Evolutionary conservation across 2,113 vertebrate species (phyloP), one percentile per base, ranked within the genome.

Genomic region (Lepus europaeus): DNA sequence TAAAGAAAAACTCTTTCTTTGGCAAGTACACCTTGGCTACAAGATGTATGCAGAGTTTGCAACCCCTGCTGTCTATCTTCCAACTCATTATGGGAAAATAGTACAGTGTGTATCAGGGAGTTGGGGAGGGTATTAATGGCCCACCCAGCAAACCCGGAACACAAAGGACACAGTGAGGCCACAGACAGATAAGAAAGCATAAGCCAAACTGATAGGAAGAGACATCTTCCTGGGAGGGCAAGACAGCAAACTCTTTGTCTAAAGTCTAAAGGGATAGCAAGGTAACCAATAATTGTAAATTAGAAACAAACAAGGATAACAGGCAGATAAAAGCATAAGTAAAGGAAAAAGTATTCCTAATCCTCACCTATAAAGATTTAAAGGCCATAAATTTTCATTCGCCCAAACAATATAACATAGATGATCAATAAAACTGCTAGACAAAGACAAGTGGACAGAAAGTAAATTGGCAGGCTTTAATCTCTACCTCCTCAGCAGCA

Each of bases 141-240:
- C 61, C 59, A 39, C 56, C 87, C 36, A 33, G 59, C n/a, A 45
- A 94, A 84, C 8, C 51, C 45, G 63, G 17, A 72, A 78, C 69
- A 85, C 56, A 87, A 73, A 77, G 56, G 10, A 84, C 83, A 94
- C 36, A 72, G 70, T 27, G 85, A 89, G 61, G 63, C 68, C 88
- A 74, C 61, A 39, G 17, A 83, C 5, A 77, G 56, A 78, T 85
- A 66, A 87, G 63, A 90, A 68, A 77, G 61, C 53, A 87, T 39
- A 96, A 95, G 56, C 45, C 92, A 68, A 72, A 45, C 10, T 74
- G 39, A 90, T 3, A 92, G 59, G 66, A 87, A 91, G 9, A 76
- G 36, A 7, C 0, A 20, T 4, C 76, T 64, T 76, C 68, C 77
- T 53, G 0, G 12, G 68, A 83, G 12, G 1, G 14, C 19, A 59